Evolutionary conservation across 2,797 vertebrate genomes (phyloP).

Genomic region (Lepilemur septentrionalis): DNA sequence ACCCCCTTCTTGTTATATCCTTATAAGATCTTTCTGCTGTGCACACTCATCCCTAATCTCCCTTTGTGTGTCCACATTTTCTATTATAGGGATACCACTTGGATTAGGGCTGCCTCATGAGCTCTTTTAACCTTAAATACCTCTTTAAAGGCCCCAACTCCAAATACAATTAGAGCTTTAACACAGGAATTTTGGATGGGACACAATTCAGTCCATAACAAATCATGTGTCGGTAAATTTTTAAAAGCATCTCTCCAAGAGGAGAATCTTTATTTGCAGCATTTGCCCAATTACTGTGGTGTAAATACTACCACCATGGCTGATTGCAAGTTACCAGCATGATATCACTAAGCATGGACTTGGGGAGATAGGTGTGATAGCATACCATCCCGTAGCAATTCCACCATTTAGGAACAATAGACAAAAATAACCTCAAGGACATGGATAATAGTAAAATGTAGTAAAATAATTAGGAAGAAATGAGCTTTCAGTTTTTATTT

Average conservation of each 20-base stretch:
- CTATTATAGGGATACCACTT: background rate
- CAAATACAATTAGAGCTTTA: background rate
- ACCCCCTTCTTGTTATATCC: background rate
- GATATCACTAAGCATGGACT: background rate
- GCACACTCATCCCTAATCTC: background rate
- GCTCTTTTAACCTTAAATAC: background rate
- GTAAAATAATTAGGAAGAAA: background rate
- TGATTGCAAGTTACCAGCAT: background rate
- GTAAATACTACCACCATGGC: background rate
- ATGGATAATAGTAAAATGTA: background rate
- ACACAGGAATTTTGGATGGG: background rate
- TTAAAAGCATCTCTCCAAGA: background rate
- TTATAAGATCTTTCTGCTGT: accelerated
- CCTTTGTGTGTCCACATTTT: background rate
- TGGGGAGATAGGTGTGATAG: accelerated
- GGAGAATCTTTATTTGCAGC: background rate
- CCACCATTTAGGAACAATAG: background rate
- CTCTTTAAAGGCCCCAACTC: background rate
- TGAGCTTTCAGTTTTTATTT: background rate
- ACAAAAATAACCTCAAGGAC: background rate
- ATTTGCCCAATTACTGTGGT: background rate
- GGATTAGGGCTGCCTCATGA: background rate
- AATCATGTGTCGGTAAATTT: background rate
- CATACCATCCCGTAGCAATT: accelerated
- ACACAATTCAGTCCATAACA: background rate